These are phyloP conservation scores for Syngnathus acus DNA, from an alignment of 2,797 vertebrate genomes.

Conservation along the genomic window DNA sequence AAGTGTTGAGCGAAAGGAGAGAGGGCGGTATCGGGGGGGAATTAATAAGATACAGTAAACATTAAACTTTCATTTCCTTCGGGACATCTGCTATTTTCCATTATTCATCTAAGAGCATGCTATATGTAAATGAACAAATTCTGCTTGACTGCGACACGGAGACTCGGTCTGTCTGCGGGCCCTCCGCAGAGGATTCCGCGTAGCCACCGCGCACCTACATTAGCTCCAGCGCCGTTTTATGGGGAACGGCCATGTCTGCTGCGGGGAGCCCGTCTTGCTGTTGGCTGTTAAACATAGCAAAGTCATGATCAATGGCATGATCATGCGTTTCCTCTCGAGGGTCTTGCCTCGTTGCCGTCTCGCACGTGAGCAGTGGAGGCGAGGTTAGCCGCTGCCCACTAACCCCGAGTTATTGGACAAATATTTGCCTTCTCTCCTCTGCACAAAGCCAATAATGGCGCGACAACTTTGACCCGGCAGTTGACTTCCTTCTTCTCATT, in stretches of 20 bases:
- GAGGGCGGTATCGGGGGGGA: neutral
- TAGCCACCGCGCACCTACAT: conserved; percentile 31
- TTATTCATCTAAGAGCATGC: conserved; percentile 53
- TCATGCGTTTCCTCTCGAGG: neutral
- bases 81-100: conserved; percentile 45
- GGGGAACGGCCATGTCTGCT: neutral
- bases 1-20: conserved; percentile 31
- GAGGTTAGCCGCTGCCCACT: neutral
- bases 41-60: conserved; percentile 55
- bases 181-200: conserved; percentile 11
- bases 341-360: neutral
- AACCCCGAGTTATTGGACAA: neutral
- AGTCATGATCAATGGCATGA: too few species aligned
- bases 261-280: neutral
- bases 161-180: conserved; percentile 7
- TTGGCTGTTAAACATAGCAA: neutral
- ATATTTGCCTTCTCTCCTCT: neutral
- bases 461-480: neutral
- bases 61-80: conserved; percentile 58
- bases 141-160: conserved; percentile 40
- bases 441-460: neutral
- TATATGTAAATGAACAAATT: conserved; percentile 52
- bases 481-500: neutral
- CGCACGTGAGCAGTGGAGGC: neutral
- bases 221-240: conserved; percentile 1